Conservation (phyloP, 1,140 invertebrate genomes). For the Whitmania pigra region DNA sequence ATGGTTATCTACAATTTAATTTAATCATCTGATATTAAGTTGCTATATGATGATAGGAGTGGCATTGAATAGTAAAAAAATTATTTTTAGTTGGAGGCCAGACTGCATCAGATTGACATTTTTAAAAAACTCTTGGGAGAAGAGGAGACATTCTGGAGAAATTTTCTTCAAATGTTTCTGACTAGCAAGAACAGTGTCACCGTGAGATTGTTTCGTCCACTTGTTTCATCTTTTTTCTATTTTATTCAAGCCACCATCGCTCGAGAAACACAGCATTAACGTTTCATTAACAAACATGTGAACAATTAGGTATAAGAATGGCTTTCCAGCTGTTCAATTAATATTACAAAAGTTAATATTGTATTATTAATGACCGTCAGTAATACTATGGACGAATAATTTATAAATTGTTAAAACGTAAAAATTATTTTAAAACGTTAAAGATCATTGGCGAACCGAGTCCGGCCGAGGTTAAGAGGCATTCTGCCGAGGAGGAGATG, state of each 20-base stretch:
- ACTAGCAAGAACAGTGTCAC: constrained; percentile 45
- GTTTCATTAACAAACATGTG: no score
- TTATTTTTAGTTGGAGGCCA: constrained; percentile 52
- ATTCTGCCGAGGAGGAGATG: constrained; percentile 53
- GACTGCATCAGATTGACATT: constrained; percentile 57
- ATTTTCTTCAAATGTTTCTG: constrained; percentile 58
- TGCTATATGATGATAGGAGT: no score
- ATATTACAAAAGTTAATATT: no score
- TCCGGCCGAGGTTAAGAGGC: constrained; percentile 43
- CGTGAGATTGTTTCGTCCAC: constrained; percentile 25
- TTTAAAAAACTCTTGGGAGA: constrained; percentile 54
- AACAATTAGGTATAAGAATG: no score
- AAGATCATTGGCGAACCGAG: constrained; percentile 44
- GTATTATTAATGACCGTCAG: no score
- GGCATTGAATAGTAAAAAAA: not conserved
- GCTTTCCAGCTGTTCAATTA: no score
- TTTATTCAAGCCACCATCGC: no score
- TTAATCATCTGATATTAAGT: no score
- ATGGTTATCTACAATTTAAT: no score
- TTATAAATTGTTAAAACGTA: no score
- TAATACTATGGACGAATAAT: constrained; percentile 21
- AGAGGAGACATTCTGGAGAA: constrained; percentile 56
- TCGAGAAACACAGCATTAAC: no score
- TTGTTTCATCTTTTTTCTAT: no score
- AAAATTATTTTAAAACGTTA: not conserved